Evolutionary conservation across 1,140 invertebrate species (phyloP).

Genomic region (Laupala kohalensis): DNA sequence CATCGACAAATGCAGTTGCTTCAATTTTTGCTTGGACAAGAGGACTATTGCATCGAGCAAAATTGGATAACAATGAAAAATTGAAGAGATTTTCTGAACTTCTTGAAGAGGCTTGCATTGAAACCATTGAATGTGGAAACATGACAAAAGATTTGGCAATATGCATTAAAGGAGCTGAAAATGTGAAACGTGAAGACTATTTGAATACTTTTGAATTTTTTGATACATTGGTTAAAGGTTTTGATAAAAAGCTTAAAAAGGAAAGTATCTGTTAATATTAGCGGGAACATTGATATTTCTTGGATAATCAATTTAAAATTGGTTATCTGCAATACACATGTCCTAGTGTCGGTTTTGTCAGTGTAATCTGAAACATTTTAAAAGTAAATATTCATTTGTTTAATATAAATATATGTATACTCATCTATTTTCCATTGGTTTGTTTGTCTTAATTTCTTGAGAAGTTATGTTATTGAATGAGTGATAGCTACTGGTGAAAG

Average conservation of each 20-base stretch:
- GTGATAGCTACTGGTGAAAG: too few species aligned
- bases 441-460: too few species aligned
- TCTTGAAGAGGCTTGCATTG: slow-evolving; percentile 81
- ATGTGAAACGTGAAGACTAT: slow-evolving; percentile 76
- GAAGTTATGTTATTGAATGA: too few species aligned
- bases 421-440: too few species aligned
- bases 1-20: slow-evolving; percentile 96
- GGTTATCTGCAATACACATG: too few species aligned
- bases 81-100: slow-evolving; percentile 66
- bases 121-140: slow-evolving; percentile 82
- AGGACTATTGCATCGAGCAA: slow-evolving; percentile 82
- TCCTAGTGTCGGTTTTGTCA: too few species aligned
- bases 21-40: slow-evolving; percentile 97
- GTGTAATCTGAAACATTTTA: too few species aligned
- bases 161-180: slow-evolving; percentile 86
- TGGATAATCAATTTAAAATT: too few species aligned
- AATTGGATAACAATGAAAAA: slow-evolving; percentile 72
- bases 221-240: slow-evolving; percentile 87
- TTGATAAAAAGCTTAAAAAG: slow-evolving; percentile 62
- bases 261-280: too few species aligned
- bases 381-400: too few species aligned
- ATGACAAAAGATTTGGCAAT: slow-evolving; percentile 99
- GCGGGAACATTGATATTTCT: too few species aligned
- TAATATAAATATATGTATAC: too few species aligned
- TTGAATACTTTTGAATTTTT: slow-evolving; percentile 96